These are phyloP conservation scores for cat (Felis catus) DNA, from an alignment of 2,113 vertebrate genomes.

Conservation along the genomic window DNA sequence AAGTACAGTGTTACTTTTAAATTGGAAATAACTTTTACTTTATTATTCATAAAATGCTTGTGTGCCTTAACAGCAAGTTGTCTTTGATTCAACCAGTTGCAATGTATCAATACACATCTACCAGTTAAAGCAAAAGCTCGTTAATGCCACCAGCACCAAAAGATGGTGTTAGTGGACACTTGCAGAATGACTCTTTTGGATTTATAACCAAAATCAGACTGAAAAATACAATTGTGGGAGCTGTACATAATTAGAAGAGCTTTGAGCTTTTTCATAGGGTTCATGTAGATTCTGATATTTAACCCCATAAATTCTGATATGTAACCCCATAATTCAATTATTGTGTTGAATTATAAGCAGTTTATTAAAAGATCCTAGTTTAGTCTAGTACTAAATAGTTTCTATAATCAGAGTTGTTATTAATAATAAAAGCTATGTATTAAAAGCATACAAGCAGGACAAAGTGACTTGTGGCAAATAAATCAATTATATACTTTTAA, in stretches of 20 bases:
- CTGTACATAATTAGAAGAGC: background rate
- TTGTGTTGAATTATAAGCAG: background rate
- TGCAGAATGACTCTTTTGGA: background rate
- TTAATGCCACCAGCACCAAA: background rate
- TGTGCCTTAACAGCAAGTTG: background rate
- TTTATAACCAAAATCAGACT: background rate
- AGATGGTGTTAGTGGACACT: background rate
- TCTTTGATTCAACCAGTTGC: background rate
- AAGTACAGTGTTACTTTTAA: background rate
- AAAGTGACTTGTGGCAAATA: background rate
- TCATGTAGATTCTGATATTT: background rate
- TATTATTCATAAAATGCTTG: constrained; percentile 37
- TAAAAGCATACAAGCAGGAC: background rate
- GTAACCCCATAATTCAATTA: background rate
- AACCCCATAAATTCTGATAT: background rate
- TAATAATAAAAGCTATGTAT: background rate
- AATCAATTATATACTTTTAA: background rate
- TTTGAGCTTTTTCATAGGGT: background rate
- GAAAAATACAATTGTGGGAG: background rate
- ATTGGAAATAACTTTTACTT: background rate
- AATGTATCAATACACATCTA: background rate
- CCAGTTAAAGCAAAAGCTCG: background rate
- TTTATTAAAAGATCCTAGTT: background rate
- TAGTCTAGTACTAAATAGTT: background rate
- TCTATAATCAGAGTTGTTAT: background rate